phyloP scores from a whole-genome alignment of 2,113 vertebrate species.

The Casuarius casuarius region DNA sequence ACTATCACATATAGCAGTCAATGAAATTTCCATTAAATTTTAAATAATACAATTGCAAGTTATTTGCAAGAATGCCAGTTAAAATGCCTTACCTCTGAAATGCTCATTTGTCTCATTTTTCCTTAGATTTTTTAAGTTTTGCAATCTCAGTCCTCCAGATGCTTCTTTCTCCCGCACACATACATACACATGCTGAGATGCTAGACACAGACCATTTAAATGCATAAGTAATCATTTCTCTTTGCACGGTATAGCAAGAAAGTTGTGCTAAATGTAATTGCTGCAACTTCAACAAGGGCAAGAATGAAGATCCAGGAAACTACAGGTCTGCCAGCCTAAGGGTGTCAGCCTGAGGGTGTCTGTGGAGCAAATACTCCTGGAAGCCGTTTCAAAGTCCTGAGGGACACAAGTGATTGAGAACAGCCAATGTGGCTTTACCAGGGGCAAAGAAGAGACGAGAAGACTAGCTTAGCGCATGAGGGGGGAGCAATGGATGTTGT shows the following conservation, averaged over 20 bases:
- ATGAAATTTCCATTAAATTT: background rate
- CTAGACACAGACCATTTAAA: background rate
- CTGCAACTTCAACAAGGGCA: background rate
- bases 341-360: background rate
- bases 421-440: background rate
- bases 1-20: background rate
- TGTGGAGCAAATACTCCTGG: background rate
- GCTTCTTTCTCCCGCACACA: background rate
- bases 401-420: background rate
- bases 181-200: fast-evolving
- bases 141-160: background rate
- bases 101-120: background rate
- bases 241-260: background rate
- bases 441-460: background rate
- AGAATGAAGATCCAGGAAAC: background rate
- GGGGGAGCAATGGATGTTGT: background rate
- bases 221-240: background rate
- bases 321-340: background rate
- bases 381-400: background rate
- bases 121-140: background rate
- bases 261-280: background rate
- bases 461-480: background rate
- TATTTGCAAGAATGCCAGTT: background rate
- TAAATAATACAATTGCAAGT: background rate
- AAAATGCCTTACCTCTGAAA: background rate